These are phyloP conservation scores for Tridacna crocea DNA, from an alignment of 2,888 invertebrate genomes.

Conservation along the genomic window DNA sequence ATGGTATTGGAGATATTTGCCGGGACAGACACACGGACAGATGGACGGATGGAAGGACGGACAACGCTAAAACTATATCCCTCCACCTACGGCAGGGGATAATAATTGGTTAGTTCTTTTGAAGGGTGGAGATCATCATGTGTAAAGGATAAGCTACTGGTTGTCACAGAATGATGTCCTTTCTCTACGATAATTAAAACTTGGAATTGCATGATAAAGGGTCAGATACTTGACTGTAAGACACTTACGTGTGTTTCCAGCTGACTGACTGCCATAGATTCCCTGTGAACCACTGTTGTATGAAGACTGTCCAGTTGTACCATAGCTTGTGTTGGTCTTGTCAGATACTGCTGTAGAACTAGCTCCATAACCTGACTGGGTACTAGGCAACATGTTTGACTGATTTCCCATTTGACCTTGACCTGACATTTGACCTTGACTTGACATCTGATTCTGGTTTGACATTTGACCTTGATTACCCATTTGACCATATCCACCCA, in stretches of 20 bases:
- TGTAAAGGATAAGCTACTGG: no score
- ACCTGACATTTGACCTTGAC: constrained; percentile 10
- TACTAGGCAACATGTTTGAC: constrained; percentile 23
- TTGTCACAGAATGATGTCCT: no score
- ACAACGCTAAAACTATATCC: no score
- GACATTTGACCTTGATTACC: constrained; percentile 25
- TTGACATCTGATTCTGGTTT: constrained; percentile 25
- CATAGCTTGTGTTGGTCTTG: background rate
- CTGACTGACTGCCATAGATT: constrained; percentile 4
- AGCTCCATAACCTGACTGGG: constrained; percentile 23
- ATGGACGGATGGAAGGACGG: no score
- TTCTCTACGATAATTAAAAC: no score
- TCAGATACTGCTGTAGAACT: background rate
- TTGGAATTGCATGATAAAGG: no score
- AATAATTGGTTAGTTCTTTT: no score
- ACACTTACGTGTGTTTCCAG: constrained; percentile 6
- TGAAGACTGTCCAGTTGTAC: background rate
- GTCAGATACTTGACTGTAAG: background rate
- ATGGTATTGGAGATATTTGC: no score
- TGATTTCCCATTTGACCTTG: constrained; percentile 18
- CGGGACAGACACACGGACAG: no score
- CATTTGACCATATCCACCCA: constrained; percentile 21
- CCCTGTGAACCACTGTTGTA: constrained; percentile 3
- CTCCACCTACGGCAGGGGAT: no score
- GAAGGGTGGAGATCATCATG: no score